Percentiles rank a stretch among this genome's conserved stretches.
These are phyloP conservation scores for Oreamnos americanus DNA, from an alignment of 2,113 vertebrate species.

Conservation along the genomic window DNA sequence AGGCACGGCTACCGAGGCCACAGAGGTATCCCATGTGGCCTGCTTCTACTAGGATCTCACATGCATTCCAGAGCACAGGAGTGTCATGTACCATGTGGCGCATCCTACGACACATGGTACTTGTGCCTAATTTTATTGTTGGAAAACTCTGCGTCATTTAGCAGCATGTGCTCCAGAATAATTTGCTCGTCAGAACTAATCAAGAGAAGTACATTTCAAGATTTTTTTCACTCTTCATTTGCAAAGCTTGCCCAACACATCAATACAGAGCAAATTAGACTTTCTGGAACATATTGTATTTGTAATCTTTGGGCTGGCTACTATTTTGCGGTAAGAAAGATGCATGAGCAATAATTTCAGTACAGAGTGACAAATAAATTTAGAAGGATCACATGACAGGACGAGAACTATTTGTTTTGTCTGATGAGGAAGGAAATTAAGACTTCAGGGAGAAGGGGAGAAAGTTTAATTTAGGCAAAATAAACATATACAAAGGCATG, in stretches of 20 bases:
- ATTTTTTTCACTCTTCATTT: neutral
- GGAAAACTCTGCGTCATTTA: neutral
- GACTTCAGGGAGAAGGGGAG: neutral
- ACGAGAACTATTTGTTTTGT: neutral
- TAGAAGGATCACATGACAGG: neutral
- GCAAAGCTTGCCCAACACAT: neutral
- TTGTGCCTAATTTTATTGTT: neutral
- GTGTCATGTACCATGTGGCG: rapidly evolving
- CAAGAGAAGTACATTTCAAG: neutral
- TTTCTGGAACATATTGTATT: neutral
- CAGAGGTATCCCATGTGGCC: rapidly evolving
- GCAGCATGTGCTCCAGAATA: neutral
- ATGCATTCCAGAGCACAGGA: neutral
- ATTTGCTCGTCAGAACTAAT: neutral
- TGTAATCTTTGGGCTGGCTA: neutral
- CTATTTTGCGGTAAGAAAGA: neutral
- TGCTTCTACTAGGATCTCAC: neutral
- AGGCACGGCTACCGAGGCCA: neutral
- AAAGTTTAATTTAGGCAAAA: neutral
- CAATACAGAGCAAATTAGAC: neutral
- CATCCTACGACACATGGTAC: neutral
- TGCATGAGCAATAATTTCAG: neutral
- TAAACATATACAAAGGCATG: neutral
- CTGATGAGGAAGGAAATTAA: neutral
- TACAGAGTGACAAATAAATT: neutral